Conservation (phyloP, 2,113 vertebrate species). For the Bos taurus region DNA sequence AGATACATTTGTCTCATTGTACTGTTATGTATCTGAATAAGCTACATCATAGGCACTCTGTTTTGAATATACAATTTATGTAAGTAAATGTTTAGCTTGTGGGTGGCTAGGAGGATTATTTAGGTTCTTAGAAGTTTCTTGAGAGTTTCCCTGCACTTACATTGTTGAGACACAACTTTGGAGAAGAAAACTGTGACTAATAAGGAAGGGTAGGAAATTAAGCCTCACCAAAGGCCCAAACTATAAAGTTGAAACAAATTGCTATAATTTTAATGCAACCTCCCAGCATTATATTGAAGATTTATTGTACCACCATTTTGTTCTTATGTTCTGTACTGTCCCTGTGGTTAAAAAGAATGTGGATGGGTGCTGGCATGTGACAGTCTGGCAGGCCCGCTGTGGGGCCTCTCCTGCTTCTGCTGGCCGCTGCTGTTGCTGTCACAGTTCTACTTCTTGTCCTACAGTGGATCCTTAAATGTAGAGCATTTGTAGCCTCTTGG, state of each 20-base stretch:
- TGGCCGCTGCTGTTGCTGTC: neutral
- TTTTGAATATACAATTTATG: neutral
- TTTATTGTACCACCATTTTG: neutral
- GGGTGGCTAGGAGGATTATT: neutral
- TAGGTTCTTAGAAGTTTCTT: neutral
- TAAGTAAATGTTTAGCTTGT: neutral
- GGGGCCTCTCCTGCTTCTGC: neutral
- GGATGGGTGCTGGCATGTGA: neutral
- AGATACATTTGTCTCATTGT: neutral
- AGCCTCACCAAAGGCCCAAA: neutral
- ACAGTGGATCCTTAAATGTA: slow-evolving; percentile 59
- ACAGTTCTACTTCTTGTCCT: rapidly evolving
- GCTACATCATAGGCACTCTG: neutral
- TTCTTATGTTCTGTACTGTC: neutral
- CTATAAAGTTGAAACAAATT: neutral
- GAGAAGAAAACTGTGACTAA: neutral
- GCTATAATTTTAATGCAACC: neutral
- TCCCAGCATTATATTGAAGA: neutral
- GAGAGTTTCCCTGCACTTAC: neutral
- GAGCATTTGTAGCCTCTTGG: slow-evolving; percentile 69
- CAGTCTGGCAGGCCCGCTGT: rapidly evolving
- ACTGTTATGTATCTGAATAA: neutral
- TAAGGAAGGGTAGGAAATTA: neutral
- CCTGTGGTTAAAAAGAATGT: neutral
- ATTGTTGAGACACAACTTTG: neutral